phyloP scores from a whole-genome alignment of 2,888 invertebrate species.

The Smittia sp. region DNA sequence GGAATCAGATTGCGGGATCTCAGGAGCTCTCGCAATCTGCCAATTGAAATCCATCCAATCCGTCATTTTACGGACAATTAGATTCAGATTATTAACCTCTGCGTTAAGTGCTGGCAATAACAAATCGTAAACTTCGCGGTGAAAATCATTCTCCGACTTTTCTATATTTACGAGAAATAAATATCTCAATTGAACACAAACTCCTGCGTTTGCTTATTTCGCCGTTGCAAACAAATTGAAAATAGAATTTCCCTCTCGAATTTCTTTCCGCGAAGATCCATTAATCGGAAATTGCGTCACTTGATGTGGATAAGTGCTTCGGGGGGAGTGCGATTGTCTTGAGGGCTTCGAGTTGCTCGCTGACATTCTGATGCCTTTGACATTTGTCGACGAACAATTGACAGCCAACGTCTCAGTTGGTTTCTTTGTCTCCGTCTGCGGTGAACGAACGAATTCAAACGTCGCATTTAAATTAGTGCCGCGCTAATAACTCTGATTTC shows the following conservation, averaged over 20 bases:
- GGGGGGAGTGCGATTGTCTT: not conserved
- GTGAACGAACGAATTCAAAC: too few species aligned
- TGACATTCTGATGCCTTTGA: not conserved
- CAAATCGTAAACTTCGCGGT: conserved; percentile 38
- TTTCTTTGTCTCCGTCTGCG: too few species aligned
- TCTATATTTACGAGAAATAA: not conserved
- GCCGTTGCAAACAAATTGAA: conserved; percentile 8
- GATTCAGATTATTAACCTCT: conserved; percentile 39
- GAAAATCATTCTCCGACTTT: conserved; percentile 14
- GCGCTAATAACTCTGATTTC: not conserved
- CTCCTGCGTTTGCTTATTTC: conserved; percentile 18
- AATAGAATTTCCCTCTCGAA: conserved; percentile 1
- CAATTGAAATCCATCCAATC: too few species aligned
- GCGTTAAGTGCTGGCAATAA: conserved; percentile 29
- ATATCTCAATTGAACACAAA: not conserved
- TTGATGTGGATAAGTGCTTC: not conserved
- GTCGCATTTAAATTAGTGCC: not conserved
- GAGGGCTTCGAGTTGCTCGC: not conserved
- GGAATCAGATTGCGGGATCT: too few species aligned
- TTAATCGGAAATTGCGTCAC: conserved; percentile 1
- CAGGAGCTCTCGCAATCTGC: too few species aligned
- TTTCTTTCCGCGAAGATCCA: not conserved
- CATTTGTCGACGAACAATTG: too few species aligned
- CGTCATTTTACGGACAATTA: too few species aligned
- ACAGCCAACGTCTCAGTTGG: too few species aligned